phyloP scores from a whole-genome alignment of 1,140 invertebrate species.

The Drosophila carrolli region DNA sequence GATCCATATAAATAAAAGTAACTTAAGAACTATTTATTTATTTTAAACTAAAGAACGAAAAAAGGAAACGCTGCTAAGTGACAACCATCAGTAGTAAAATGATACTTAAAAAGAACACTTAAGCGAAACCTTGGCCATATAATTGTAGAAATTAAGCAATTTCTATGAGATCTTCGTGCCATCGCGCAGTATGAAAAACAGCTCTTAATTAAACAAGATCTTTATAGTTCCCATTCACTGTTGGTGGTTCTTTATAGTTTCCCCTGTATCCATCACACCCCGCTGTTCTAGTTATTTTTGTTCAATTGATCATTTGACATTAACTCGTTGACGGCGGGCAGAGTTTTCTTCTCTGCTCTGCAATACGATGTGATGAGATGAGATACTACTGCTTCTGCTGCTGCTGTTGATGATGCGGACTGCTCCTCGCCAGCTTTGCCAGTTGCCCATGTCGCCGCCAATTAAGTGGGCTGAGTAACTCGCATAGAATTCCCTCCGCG shows the following conservation, averaged over 20 bases:
- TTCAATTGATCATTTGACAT: conserved; percentile 80
- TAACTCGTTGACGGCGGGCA: conserved; percentile 53
- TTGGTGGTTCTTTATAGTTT: conserved; percentile 20
- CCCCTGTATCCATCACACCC: conserved; percentile 15
- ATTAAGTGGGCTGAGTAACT: conserved; percentile 56
- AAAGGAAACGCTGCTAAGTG: neutral
- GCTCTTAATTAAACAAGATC: conserved; percentile 45
- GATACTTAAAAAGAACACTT: conserved; percentile 10
- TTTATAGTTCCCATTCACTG: conserved; percentile 47
- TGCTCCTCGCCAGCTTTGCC: conserved; percentile 51
- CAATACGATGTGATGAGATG: conserved; percentile 23
- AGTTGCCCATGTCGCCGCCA: conserved; percentile 49
- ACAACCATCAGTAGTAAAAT: conserved; percentile 3
- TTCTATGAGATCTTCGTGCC: neutral
- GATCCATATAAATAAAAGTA: neutral
- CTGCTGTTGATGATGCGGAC: conserved; percentile 16
- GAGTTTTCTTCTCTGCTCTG: conserved; percentile 29
- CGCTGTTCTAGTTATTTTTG: conserved; percentile 61
- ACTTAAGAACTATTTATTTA: neutral
- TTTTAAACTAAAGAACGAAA: too few relatives aligned
- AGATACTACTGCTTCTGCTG: conserved; percentile 8
- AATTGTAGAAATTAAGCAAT: conserved; percentile 18
- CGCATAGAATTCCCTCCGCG: conserved; percentile 35
- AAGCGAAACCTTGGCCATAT: conserved; percentile 7
- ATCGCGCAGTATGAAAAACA: conserved; percentile 10